phyloP scores from a whole-genome alignment of 1,140 invertebrate genomes.

The Drosophila auraria region DNA sequence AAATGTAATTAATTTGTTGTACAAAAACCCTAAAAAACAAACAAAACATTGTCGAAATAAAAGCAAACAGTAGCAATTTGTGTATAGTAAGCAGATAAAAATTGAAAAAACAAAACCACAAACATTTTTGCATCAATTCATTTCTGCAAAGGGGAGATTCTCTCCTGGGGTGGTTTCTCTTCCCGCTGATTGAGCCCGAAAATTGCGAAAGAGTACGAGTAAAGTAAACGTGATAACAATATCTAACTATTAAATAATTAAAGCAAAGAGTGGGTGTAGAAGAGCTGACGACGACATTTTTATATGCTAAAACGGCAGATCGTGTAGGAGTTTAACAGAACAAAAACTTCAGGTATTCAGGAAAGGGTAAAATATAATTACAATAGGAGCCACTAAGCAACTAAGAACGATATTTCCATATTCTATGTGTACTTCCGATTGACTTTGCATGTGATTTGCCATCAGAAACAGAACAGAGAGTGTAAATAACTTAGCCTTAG shows the following conservation, averaged over 20 bases:
- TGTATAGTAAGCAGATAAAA: slow-evolving; percentile 77
- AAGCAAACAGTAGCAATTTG: slow-evolving; percentile 77
- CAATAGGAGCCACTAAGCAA: slow-evolving; percentile 37
- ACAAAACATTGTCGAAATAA: slow-evolving; percentile 71
- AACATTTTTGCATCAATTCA: slow-evolving; percentile 44
- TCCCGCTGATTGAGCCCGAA: slow-evolving; percentile 21
- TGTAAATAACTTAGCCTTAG: slow-evolving; percentile 51
- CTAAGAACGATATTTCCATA: slow-evolving; percentile 47
- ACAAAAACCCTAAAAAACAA: slow-evolving; percentile 56
- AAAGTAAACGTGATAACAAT: slow-evolving; percentile 52
- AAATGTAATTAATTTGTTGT: slow-evolving; percentile 76
- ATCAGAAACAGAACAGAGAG: slow-evolving; percentile 8
- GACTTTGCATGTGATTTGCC: slow-evolving; percentile 42
- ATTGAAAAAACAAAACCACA: slow-evolving; percentile 38
- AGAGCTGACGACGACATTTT: slow-evolving; percentile 25
- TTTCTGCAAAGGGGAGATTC: slow-evolving; percentile 22
- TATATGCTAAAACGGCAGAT: slow-evolving; percentile 28
- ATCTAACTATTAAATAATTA: slow-evolving; percentile 39
- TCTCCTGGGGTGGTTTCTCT: slow-evolving; percentile 28
- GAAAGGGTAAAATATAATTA: slow-evolving; percentile 37
- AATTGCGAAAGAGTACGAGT: slow-evolving; percentile 15
- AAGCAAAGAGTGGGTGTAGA: background rate
- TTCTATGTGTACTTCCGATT: slow-evolving; percentile 54
- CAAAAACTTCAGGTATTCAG: slow-evolving; percentile 55
- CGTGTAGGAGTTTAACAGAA: slow-evolving; percentile 33